Base-by-base conservation (phyloP, 2,888 invertebrate species). In the Cyclophora punctaria region DNA sequence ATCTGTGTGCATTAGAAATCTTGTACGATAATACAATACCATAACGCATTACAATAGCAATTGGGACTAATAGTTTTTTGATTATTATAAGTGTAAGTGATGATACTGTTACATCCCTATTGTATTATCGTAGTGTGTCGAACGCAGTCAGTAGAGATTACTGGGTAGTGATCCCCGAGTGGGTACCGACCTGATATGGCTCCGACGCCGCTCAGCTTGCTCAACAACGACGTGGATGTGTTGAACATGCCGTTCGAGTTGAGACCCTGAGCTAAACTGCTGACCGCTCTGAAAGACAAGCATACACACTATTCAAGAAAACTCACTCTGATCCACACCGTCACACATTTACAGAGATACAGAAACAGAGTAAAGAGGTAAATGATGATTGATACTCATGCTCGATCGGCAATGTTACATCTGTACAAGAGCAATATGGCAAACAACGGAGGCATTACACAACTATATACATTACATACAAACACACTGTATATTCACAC, bases 231-330 rank as follows among this genome's bases (percentile, higher is more conserved):
- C 52, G 96, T 91, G 62, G 93, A 93, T 7, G 94, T 93, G 57
- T 94, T 94, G 77, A 95, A 95, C 87, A 94, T 93, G 56, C 92
- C 92, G 66, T 93, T 93, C 47, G 93, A 90, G 43, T 92, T 91
- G 54, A 93, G 83, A 58, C 92, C 90, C 69, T 89, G 89, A 54
- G 89, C 83, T 77, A 89, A 78, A 74, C 85, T 88, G 84, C 87
- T 86, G 61, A 89, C 89, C 66, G 84, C 83, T 80, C 89, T 89
- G 87, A 57, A 87, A 88, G 56, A 66, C 63, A 78, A 74, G 80
- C 66, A 76, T 63, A 60, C 60, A 60, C 58, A 55, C 65, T 67
- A 67, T 75, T 77, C 68, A 78, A 66, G 63, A 64, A 63, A 54
- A 66, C 54, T 52, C 59, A 63, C 58, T 51, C 51, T 48, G 46